Evolutionary conservation across 2,113 vertebrate species (phyloP).

Genomic region (Picathartes gymnocephalus): DNA sequence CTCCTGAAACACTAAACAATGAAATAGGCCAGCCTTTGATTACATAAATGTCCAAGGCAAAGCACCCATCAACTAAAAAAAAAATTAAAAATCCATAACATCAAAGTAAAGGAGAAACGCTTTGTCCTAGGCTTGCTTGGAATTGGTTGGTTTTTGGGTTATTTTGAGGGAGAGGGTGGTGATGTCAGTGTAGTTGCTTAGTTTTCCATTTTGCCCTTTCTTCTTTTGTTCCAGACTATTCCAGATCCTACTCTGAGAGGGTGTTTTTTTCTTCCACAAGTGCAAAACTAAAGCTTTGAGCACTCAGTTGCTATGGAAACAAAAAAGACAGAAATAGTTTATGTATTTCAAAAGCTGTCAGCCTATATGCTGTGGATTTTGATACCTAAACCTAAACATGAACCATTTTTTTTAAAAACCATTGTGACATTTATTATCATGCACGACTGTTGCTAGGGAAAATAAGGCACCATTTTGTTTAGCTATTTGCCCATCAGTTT

Average conservation of each 20-base stretch:
- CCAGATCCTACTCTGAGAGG: slow-evolving; percentile 55
- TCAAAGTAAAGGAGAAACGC: background rate
- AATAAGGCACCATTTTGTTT: slow-evolving; percentile 63
- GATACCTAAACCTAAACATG: slow-evolving; percentile 77
- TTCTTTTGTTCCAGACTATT: slow-evolving; percentile 75
- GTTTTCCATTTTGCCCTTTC: slow-evolving; percentile 51
- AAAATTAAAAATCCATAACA: background rate
- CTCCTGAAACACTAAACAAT: background rate
- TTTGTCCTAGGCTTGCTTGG: background rate
- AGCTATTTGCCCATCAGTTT: slow-evolving; percentile 37
- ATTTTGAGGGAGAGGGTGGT: background rate
- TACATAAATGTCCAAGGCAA: slow-evolving; percentile 1
- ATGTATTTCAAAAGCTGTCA: slow-evolving; percentile 81
- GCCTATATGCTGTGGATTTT: slow-evolving; percentile 76
- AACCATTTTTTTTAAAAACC: slow-evolving; percentile 45
- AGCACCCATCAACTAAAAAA: background rate
- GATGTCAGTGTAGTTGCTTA: slow-evolving; percentile 1
- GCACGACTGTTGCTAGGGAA: slow-evolving; percentile 47
- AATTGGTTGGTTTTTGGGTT: background rate
- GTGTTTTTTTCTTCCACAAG: slow-evolving; percentile 49
- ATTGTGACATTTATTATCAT: slow-evolving; percentile 53
- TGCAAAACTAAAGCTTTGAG: slow-evolving; percentile 73
- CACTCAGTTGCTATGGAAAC: slow-evolving; percentile 81
- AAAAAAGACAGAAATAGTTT: slow-evolving; percentile 76
- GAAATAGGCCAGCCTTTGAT: background rate